These are phyloP conservation scores for Copsychus sechellarum DNA, from an alignment of 2,113 vertebrate genomes.

Conservation along the genomic window DNA sequence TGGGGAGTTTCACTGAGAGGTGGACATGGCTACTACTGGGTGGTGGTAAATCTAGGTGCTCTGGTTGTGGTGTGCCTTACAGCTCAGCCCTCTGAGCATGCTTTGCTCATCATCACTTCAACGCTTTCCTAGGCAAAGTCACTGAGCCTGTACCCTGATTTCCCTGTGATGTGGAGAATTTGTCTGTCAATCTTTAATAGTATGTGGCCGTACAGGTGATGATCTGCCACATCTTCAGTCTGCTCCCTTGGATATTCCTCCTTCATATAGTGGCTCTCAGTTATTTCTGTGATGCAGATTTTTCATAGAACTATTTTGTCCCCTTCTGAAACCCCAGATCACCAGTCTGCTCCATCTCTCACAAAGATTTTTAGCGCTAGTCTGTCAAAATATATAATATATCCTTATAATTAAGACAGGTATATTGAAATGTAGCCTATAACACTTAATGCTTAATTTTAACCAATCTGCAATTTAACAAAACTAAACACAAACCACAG, in stretches of 20 bases:
- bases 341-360: background rate
- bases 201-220: background rate
- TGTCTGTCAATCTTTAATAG: background rate
- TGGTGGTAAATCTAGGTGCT: background rate
- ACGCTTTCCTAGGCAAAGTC: background rate
- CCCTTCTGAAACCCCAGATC: background rate
- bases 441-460: background rate
- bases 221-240: background rate
- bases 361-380: background rate
- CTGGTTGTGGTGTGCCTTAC: background rate
- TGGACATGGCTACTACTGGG: accelerated
- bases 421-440: background rate
- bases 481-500: background rate
- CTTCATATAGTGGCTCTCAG: background rate
- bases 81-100: background rate
- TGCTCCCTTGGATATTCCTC: background rate
- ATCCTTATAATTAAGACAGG: background rate
- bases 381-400: background rate
- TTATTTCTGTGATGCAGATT: background rate
- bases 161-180: background rate
- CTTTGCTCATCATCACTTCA: background rate
- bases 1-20: background rate
- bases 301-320: background rate
- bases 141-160: background rate
- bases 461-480: background rate